A percentile compares a stretch with the other conserved stretches of the same genome.
Conservation (phyloP, 2,797 vertebrate species). For the Delichon dasypus region DNA sequence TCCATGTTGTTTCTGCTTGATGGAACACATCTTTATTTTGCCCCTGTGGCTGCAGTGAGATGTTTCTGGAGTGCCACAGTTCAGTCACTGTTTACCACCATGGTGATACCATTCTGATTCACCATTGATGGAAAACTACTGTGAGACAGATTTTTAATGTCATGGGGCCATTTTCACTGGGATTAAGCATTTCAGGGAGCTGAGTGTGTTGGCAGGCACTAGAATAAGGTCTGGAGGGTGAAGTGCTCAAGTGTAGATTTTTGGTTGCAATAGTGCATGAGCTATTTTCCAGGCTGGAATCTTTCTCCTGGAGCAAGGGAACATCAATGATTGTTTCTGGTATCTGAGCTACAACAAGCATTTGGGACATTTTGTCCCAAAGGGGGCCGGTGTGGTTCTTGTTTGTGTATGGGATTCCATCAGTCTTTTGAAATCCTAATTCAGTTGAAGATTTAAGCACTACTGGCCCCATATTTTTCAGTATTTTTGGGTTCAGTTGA, state of each 20-base stretch:
- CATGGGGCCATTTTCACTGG: rapidly evolving
- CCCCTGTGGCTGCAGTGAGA: background rate
- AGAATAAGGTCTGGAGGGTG: background rate
- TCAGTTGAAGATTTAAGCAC: background rate
- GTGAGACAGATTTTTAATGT: background rate
- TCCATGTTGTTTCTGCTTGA: background rate
- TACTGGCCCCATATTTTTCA: background rate
- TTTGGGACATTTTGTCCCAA: background rate
- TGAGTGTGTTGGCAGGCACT: background rate
- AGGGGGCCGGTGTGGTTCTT: rapidly evolving
- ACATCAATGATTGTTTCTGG: background rate
- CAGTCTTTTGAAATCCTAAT: background rate
- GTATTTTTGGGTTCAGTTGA: background rate
- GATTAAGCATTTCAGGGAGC: background rate
- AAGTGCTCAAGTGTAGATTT: background rate
- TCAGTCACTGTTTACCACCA: background rate
- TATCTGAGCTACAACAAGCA: background rate
- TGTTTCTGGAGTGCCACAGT: background rate
- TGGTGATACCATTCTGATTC: background rate
- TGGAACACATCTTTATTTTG: background rate
- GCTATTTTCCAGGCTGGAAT: background rate
- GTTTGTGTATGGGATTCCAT: background rate
- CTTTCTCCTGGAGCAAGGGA: background rate
- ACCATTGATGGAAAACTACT: background rate
- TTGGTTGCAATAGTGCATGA: background rate